These are phyloP conservation scores for Orientallactaga bullata DNA, from an alignment of 2,113 vertebrate genomes.

Conservation along the genomic window DNA sequence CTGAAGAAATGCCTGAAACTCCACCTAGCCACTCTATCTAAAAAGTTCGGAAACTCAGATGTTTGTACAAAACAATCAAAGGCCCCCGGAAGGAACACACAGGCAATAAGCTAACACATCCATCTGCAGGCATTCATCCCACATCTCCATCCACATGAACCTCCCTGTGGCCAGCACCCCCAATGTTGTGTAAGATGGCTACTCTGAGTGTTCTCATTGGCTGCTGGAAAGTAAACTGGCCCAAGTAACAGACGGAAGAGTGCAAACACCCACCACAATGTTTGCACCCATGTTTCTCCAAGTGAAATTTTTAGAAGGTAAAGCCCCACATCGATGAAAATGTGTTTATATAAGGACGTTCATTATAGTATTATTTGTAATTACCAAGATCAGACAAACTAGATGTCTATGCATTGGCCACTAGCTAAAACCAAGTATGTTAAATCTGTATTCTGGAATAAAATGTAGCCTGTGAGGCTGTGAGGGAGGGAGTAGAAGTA, in stretches of 20 bases:
- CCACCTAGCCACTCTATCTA: background rate
- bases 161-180: accelerated
- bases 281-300: no score
- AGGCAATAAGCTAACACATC: background rate
- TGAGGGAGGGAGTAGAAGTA: accelerated
- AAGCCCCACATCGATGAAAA: background rate
- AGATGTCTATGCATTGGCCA: background rate
- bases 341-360: background rate
- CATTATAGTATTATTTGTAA: background rate
- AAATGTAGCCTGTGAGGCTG: background rate
- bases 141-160: accelerated
- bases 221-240: background rate
- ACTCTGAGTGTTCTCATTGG: background rate
- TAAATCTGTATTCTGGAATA: background rate
- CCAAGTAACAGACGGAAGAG: background rate
- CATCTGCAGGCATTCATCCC: background rate
- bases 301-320: background rate
- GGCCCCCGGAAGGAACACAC: background rate
- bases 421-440: background rate
- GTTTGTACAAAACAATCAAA: background rate
- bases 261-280: background rate
- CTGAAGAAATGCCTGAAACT: background rate
- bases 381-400: background rate
- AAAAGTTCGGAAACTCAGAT: background rate
- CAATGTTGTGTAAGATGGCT: accelerated